Evolutionary conservation across 2,888 invertebrate species (phyloP), one percentile per base, ranked within the genome.

Genomic region (Lochmaea crataegi): DNA sequence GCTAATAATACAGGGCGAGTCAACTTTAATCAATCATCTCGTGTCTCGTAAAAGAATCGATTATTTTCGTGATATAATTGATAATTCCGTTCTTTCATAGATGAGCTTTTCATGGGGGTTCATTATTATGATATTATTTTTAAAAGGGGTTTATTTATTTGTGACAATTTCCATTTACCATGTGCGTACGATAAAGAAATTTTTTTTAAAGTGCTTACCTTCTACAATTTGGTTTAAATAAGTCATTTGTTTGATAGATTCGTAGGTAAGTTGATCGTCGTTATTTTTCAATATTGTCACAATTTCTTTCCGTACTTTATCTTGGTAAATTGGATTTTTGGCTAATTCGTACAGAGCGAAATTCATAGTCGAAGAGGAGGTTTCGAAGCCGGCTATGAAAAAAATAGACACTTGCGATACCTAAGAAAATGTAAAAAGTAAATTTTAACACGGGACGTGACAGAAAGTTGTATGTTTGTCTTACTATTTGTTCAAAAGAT

Each of bases 201-300:
- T 22, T 22, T 22, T 22, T 22, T 22, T 22, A 2, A 60, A 11
- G 7, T 10, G 32, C 57, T 67, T 63, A 77, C 77, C 77, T 11
- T 78, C 78, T 22, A 84, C 16, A 22, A 81, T 81, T 56, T 57
- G 18, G 11, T 57, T 48, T 58, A 60, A 12, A 41, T 64, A 72
- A 26, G 45, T 53, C 64, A 72, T 72, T 32, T 64, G 38, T n/a
- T 68, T 72, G 22, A 72, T 38, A 48, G 11, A 56, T 11, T 72
- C 68, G 48, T 72, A 72, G 42, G 72, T 72, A 0, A 89, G 67
- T 14, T 80, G 73, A 0, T 84, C 86, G 2, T 83, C 79, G 67
- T 86, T 74, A 26, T 83, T 83, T 4, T 80, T 74, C 16, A 87
- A 45, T 4, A 82, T 80, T 1, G 76, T 60, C 0, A 79, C 41